Evolutionary conservation across 2,113 vertebrate species (phyloP), one percentile per base, ranked within the genome.

Genomic region (Entosphenus tridentatus): DNA sequence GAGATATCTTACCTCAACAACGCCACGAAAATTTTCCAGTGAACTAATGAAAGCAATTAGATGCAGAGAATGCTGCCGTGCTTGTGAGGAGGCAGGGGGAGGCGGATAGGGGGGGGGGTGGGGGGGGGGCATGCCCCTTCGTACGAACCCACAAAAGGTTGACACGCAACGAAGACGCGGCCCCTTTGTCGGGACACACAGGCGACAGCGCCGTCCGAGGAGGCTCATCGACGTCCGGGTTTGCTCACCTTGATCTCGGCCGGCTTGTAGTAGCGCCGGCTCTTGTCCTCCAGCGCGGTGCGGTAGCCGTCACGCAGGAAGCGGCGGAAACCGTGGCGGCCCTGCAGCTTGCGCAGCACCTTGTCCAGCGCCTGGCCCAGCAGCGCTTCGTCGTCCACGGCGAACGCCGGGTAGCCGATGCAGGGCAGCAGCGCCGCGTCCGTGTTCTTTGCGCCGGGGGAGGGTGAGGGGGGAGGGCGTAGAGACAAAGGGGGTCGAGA

Each of bases 371-470:
- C 93, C 77, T 98, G 93, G 71, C 72, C 78, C 77, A 84, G 95
- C 13, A 98, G 82, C 70, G 80, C 85, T 21, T 96, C 92, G 59
- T 98, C 93, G 17, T 98, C 92, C 71, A 96, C 82, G 3, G 93
- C 88, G 74, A 98, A 98, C 0, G 88, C 90, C 21, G 93, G 92
- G 21, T 98, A 98, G 78, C 85, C 92, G 75, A 96, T 89, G 71
- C 89, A 95, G 3, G 92, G 86, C 55, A 98, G 78, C 59, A 98
- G 81, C 12, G 92, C 87, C 2, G 92, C 86, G 65, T 98, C 93
- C 1, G 92, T 96, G 76, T 98, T 98, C 92, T 96, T 39, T 39
- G 39, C 39, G 39, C 39, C 39, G 39, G 39, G 39, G 39, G 39
- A 39, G 39, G 39, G 39, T 39, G 72, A n/a, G 1, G 1, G 8